Evolutionary conservation across 2,888 invertebrate genomes (phyloP), one percentile per base, ranked within the genome.

Genomic region (Rhodophaea formosa): DNA sequence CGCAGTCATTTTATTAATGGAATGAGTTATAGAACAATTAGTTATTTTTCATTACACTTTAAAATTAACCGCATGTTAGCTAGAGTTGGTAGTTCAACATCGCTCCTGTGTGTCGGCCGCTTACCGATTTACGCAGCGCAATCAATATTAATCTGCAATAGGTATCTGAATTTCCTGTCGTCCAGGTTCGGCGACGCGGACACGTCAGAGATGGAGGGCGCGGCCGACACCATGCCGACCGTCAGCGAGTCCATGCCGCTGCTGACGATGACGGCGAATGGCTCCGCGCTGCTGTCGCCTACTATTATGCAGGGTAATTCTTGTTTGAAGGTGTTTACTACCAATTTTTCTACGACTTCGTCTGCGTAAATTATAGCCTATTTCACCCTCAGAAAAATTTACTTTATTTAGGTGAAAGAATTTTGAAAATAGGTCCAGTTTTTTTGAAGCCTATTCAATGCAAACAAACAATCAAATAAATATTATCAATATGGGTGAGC

Each of bases 141-240:
- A 39, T 45, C 39, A 49, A 65, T 73, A 68, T 68, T 66, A 70
- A 67, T 64, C 65, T 67, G 67, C 58, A 69, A 67, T 65, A 73
- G 72, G 62, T 75, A 70, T 68, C 63, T 72, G 58, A 71, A 68
- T 64, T 74, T 72, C 58, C 63, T 72, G 59, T 67, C 70, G 57
- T 63, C 64, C 59, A 91, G 91, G 63, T 88, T 88, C 62, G 84
- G 82, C 15, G 88, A 88, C 56, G 89, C 91, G 0, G 91, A 92
- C 62, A 92, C 91, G 0, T 92, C 91, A 0, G 89, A 90, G 66
- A 84, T 89, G 81, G 90, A 86, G 51, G 88, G 86, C 15, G 85
- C 78, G 0, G 86, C 88, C 0, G 86, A 89, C 66, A 80, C 89
- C 0, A 84, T 85, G 85, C 89, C 90, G 0, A 75, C 82, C 0